Evolutionary conservation across 2,797 vertebrate genomes (phyloP), one percentile per base, ranked within the genome.

Genomic region (Psittacula derbiana): DNA sequence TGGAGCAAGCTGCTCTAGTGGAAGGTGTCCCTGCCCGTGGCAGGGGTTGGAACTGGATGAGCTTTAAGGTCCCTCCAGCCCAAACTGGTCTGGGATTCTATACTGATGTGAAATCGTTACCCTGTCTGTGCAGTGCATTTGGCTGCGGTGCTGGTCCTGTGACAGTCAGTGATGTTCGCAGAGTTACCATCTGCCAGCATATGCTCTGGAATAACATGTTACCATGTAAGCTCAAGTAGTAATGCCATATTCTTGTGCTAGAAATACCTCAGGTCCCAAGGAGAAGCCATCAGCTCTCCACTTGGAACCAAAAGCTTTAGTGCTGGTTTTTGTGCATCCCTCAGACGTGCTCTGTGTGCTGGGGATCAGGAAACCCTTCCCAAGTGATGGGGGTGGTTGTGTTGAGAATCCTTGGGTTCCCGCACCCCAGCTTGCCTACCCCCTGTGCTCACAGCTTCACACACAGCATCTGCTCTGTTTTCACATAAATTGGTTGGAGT

Each of bases 371-470:
- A 65, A 69, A 25, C 41, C 30, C 13, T 53, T 66, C 79, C 80
- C 44, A 23, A 52, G 12, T 4, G 4, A 16, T 3, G 5, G 16
- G 31, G 8, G 8, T 3, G 4, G 30, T 10, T 69, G 49, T 18
- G 69, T 31, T 5, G 11, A 36, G 60, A 80, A 62, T 31, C 23
- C 60, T 75, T 10, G 40, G 23, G 14, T 46, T 61, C 17, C 30
- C 23, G 25, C 19, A 52, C 23, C 50, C 44, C 74, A 61, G 31
- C 52, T 57, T 40, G 0, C 60, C 58, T 75, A 52, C 21, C 53
- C 47, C 60, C 33, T 1, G 0, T 11, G 14, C 36, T 76, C 0
- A 0, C 40, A 13, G 36, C 57, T 4, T 6, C 47, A 28, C 4
- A 2, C 27, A 9, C 40, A 23, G 9, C 0, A 1, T 27, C 46